A percentile compares a stretch with the other conserved stretches of the same genome.
Conservation (phyloP, 2,113 vertebrate species). For the Polypterus bichir region DNA sequence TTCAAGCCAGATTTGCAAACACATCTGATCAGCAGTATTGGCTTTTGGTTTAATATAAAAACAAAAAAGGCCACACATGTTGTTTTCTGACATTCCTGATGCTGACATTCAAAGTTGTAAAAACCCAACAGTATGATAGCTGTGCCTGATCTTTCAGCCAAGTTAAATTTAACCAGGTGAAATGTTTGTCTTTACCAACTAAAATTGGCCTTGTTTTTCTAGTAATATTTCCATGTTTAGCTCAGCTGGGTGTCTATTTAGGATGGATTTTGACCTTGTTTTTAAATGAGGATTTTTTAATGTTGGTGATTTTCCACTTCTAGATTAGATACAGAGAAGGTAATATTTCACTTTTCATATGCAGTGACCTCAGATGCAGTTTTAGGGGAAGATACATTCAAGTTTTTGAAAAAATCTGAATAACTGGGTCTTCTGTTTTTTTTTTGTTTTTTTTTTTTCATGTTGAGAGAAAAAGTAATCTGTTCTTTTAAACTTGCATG, state of each 20-base stretch:
- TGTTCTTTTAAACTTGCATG: too few relatives aligned
- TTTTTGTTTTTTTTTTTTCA: too few relatives aligned
- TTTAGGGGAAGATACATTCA: too few relatives aligned
- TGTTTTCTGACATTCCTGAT: slow-evolving; percentile 38
- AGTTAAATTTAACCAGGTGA: slow-evolving; percentile 39
- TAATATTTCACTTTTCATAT: too few relatives aligned
- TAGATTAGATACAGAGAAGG: too few relatives aligned
- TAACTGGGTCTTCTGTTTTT: too few relatives aligned
- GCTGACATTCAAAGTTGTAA: slow-evolving; percentile 18
- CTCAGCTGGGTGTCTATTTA: neutral
- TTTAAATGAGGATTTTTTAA: too few relatives aligned
- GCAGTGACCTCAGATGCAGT: too few relatives aligned
- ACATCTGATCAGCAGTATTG: neutral
- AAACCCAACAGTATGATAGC: slow-evolving; percentile 23
- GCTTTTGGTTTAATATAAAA: slow-evolving; percentile 19
- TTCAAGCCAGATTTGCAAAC: slow-evolving; percentile 35
- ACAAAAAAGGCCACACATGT: slow-evolving; percentile 45
- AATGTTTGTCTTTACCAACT: slow-evolving; percentile 7
- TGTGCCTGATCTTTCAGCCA: slow-evolving; percentile 39
- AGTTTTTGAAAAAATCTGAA: too few relatives aligned
- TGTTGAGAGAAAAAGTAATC: too few relatives aligned
- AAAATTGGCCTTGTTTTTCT: neutral
- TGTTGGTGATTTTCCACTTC: too few relatives aligned
- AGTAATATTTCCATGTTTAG: neutral
- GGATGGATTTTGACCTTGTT: too few relatives aligned